Conservation (phyloP, 64 coral and sea anemone species). For the Dendronephthya gigantea region DNA sequence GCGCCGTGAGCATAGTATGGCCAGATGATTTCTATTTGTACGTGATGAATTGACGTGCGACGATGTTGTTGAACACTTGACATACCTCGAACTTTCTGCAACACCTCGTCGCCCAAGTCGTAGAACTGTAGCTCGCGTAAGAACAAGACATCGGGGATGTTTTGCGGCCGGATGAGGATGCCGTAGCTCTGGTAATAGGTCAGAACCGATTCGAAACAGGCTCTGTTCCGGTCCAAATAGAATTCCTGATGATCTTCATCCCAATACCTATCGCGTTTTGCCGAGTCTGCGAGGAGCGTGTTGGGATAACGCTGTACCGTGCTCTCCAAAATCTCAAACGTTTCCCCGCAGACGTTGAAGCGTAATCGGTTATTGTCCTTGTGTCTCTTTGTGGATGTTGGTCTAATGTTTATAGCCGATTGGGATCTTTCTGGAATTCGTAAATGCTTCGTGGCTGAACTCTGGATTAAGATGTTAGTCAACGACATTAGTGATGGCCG, state of each 20-base stretch:
- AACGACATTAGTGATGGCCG: background rate
- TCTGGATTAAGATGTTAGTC: too few relatives aligned
- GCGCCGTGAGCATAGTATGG: too few relatives aligned
- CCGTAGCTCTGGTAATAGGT: constrained; percentile 87
- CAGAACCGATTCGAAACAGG: constrained; percentile 68
- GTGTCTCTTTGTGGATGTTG: background rate
- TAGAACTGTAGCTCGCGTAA: constrained; percentile 69
- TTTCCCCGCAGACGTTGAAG: constrained; percentile 73
- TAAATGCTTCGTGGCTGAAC: too few relatives aligned
- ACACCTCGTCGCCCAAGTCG: constrained; percentile 51
- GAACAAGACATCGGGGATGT: constrained; percentile 61
- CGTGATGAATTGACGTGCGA: background rate
- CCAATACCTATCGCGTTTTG: constrained; percentile 46
- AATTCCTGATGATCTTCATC: constrained; percentile 48
- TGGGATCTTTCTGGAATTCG: too few relatives aligned
- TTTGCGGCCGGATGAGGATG: constrained; percentile 66
- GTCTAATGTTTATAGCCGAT: background rate
- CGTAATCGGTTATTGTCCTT: constrained; percentile 40
- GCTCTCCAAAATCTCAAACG: constrained; percentile 80
- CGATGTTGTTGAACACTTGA: background rate
- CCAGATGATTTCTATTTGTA: too few relatives aligned
- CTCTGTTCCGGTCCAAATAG: constrained; percentile 58
- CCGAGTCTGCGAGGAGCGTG: constrained; percentile 57
- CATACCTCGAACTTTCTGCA: constrained; percentile 26
- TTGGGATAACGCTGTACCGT: constrained; percentile 73